Conservation (phyloP, 2,113 vertebrate species). For the Crotalus tigris region DNA sequence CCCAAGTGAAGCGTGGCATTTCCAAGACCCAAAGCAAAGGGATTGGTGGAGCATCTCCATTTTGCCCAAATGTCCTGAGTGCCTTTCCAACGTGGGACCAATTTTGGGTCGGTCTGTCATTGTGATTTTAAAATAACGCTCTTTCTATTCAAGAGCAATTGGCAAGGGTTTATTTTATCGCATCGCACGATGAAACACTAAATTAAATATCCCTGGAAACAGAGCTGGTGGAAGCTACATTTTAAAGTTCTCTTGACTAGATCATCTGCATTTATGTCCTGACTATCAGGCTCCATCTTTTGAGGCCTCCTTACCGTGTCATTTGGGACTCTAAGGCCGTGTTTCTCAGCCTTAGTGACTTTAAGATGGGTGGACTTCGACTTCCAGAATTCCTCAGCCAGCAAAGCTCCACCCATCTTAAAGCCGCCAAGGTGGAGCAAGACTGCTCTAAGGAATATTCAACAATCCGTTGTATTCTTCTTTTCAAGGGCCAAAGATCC, state of each 20-base stretch:
- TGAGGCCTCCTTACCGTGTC: background rate
- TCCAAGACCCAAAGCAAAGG: background rate
- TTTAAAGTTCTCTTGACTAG: background rate
- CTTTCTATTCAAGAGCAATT: background rate
- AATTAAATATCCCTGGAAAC: background rate
- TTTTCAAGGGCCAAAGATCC: background rate
- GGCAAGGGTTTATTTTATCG: background rate
- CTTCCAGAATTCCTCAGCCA: too few species aligned
- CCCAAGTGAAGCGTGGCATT: background rate
- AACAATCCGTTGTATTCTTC: background rate
- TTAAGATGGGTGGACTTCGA: too few species aligned
- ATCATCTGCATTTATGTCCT: background rate
- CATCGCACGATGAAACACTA: background rate
- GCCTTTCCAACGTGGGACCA: background rate
- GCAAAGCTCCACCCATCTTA: too few species aligned
- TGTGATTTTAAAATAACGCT: background rate
- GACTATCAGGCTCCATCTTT: background rate
- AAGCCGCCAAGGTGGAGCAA: too few species aligned
- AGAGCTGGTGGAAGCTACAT: background rate
- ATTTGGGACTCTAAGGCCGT: background rate
- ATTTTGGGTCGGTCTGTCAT: background rate
- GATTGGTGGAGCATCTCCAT: background rate
- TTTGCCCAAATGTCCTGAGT: background rate
- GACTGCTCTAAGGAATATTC: background rate
- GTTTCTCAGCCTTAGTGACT: too few species aligned